These are phyloP conservation scores for Drosophila subsilvestris DNA, from an alignment of 2,888 invertebrate genomes.

Conservation along the genomic window DNA sequence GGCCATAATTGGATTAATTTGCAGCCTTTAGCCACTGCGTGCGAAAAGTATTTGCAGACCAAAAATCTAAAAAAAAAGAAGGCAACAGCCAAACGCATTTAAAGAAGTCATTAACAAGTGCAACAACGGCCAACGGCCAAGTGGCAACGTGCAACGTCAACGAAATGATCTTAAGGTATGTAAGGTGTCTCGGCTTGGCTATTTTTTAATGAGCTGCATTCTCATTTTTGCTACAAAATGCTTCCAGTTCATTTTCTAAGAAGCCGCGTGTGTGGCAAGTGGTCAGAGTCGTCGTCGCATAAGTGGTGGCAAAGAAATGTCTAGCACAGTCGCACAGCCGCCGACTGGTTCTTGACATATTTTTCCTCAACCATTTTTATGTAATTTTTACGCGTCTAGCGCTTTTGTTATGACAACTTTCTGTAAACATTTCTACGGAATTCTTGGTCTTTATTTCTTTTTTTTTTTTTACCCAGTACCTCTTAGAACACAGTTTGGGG, in stretches of 20 bases:
- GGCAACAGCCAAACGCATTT: constrained; percentile 47
- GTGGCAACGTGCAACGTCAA: constrained; percentile 66
- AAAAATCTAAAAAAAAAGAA: constrained; percentile 1
- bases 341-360: constrained; percentile 27
- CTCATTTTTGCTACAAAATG: constrained; percentile 46
- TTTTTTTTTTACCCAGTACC: neutral
- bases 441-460: no score
- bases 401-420: constrained; percentile 41
- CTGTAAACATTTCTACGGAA: constrained; percentile 39
- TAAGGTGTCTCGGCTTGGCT: constrained; percentile 29
- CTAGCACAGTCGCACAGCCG: constrained; percentile 9
- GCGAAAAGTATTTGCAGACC: constrained; percentile 47
- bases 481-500: neutral
- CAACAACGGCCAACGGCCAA: constrained; percentile 53
- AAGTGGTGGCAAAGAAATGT: constrained; percentile 16
- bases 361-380: constrained; percentile 43
- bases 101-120: constrained; percentile 74
- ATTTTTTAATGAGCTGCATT: constrained; percentile 51
- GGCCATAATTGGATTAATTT: constrained; percentile 70
- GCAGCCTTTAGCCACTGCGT: constrained; percentile 42
- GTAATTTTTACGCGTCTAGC: constrained; percentile 43
- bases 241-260: constrained; percentile 52
- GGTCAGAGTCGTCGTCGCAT: constrained; percentile 1
- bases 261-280: constrained; percentile 43
- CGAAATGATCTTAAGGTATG: constrained; percentile 83